Conservation (phyloP, 92 coral and sea anemone genomes). For the Heteractis magnifica region DNA sequence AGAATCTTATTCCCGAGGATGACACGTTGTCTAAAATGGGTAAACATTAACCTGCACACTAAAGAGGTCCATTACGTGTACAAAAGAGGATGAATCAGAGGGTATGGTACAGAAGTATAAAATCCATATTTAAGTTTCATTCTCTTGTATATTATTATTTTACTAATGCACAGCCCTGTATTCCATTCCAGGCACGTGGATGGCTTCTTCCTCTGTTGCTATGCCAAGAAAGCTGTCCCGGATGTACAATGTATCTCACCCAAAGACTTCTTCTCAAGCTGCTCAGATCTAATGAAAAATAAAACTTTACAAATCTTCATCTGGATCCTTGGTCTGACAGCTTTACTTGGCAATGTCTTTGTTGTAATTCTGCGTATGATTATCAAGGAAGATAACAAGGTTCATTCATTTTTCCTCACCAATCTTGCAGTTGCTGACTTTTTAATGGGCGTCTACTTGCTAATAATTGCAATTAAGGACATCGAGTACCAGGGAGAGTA, state of each 20-base stretch:
- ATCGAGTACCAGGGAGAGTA: conserved; percentile 71
- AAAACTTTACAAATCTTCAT: conserved; percentile 50
- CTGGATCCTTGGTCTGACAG: conserved; percentile 83
- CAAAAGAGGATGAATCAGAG: too few relatives aligned
- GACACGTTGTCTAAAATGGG: too few relatives aligned
- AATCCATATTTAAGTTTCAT: too few relatives aligned
- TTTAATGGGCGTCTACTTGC: conserved; percentile 77
- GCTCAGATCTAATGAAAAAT: conserved; percentile 87
- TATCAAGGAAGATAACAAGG: conserved; percentile 66
- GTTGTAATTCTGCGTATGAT: conserved; percentile 64
- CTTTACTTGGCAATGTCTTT: conserved; percentile 69
- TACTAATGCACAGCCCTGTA: too few relatives aligned
- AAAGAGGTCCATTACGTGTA: too few relatives aligned
- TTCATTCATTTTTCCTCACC: conserved; percentile 73
- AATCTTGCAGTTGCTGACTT: conserved; percentile 84
- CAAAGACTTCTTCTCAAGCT: conserved; percentile 75
- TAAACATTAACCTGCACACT: too few relatives aligned
- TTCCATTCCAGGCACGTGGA: not conserved
- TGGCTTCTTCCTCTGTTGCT: conserved; percentile 65
- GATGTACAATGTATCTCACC: conserved; percentile 65
- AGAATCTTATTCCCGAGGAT: too few relatives aligned
- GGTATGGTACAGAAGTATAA: too few relatives aligned
- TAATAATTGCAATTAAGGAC: conserved; percentile 74
- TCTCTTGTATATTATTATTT: too few relatives aligned
- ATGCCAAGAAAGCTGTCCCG: conserved; percentile 59